A percentile compares a stretch with the other conserved stretches of the same genome.
phyloP scores from a whole-genome alignment of 2,888 invertebrate genomes.

The Fragum sueziense region DNA sequence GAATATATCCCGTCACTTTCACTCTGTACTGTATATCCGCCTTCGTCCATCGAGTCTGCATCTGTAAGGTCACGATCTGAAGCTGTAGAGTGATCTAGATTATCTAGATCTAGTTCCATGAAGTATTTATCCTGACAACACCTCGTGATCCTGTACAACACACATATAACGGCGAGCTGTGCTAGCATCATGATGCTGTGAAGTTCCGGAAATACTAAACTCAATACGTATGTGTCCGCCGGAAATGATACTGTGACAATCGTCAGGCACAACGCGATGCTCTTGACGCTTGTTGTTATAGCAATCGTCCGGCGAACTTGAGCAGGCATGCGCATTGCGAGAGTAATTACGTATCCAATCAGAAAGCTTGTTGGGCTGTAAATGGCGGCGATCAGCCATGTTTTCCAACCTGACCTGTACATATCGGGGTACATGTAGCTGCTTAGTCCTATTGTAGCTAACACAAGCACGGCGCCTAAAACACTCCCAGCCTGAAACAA shows the following conservation, averaged over 20 bases:
- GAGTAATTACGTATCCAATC: constrained; percentile 20
- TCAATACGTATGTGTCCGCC: background rate
- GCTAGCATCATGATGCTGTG: constrained; percentile 32
- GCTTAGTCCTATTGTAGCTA: constrained; percentile 21
- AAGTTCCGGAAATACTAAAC: constrained; percentile 27
- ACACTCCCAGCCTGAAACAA: constrained; percentile 27
- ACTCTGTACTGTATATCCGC: background rate
- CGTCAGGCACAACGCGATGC: constrained; percentile 32
- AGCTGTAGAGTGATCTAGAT: background rate
- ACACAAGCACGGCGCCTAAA: constrained; percentile 8
- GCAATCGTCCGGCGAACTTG: constrained; percentile 30
- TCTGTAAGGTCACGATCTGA: background rate
- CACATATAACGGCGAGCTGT: constrained; percentile 19
- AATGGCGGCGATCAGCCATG: constrained; percentile 17
- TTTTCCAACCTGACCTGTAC: constrained; percentile 31
- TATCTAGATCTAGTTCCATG: constrained; percentile 6
- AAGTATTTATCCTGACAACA: constrained; percentile 34
- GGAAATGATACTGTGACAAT: constrained; percentile 26
- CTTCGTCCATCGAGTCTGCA: background rate
- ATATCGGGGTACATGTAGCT: constrained; percentile 36
- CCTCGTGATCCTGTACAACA: constrained; percentile 9
- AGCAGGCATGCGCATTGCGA: constrained; percentile 30
- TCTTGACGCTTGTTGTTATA: constrained; percentile 34
- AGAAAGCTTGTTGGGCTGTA: constrained; percentile 21
- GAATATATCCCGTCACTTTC: background rate